Conservation (phyloP, 2,113 vertebrate genomes). For the Pomatorhinus ruficollis region DNA sequence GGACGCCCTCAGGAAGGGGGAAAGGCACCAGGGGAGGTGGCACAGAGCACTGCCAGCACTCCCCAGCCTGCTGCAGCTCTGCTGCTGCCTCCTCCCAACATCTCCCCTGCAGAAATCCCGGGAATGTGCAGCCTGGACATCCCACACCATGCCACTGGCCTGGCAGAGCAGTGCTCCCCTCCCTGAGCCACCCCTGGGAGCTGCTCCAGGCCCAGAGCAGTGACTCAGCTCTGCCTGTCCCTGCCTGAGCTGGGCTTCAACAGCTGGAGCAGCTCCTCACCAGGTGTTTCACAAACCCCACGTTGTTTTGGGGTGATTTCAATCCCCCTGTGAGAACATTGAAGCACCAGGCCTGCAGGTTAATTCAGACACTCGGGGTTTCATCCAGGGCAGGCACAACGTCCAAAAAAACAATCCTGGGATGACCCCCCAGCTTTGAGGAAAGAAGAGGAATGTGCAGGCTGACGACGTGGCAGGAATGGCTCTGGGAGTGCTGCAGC, state of each 20-base stretch:
- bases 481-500: neutral
- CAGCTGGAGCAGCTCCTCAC: neutral
- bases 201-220: neutral
- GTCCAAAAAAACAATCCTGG: too few relatives aligned
- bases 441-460: neutral
- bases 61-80: neutral
- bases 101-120: neutral
- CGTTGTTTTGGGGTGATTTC: fast-evolving
- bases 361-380: neutral
- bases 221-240: neutral
- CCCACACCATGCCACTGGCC: neutral
- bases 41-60: neutral
- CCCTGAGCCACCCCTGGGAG: neutral
- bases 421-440: fast-evolving
- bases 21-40: neutral
- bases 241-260: too few relatives aligned
- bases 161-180: neutral
- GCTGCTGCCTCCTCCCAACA: neutral
- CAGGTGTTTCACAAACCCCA: neutral
- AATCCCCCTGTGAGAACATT: fast-evolving
- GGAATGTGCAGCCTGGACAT: neutral
- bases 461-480: neutral
- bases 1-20: neutral
- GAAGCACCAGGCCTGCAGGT: neutral
- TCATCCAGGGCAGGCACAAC: neutral